These are phyloP conservation scores for Napeogenes inachia DNA, from an alignment of 2,888 invertebrate genomes.

Conservation along the genomic window DNA sequence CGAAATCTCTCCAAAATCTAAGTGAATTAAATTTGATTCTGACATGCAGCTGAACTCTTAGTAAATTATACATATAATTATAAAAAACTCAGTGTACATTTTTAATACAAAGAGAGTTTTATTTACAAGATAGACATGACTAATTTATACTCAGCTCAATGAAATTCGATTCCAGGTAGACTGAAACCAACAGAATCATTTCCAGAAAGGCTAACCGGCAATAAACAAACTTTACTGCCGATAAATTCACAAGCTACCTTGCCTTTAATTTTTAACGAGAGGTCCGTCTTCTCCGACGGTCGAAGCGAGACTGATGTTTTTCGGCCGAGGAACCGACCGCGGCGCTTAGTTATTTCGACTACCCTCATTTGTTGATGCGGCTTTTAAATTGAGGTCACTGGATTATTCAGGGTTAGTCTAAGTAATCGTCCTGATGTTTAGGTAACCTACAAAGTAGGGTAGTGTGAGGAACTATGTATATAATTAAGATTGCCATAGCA, in stretches of 20 bases:
- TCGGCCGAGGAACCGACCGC: slow-evolving; percentile 55
- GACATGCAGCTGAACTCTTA: too few species aligned
- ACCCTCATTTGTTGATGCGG: slow-evolving; percentile 68
- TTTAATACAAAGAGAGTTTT: slow-evolving; percentile 8
- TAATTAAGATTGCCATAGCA: too few species aligned
- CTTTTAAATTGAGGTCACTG: slow-evolving; percentile 64
- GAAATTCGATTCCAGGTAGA: slow-evolving; percentile 39
- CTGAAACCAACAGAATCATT: slow-evolving; percentile 47
- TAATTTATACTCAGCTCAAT: not conserved
- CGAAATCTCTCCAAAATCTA: too few species aligned
- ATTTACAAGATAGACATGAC: not conserved
- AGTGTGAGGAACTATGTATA: not conserved
- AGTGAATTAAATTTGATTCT: too few species aligned
- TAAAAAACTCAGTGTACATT: too few species aligned
- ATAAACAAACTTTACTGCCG: slow-evolving; percentile 58
- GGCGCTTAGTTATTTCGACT: slow-evolving; percentile 66
- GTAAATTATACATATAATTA: too few species aligned
- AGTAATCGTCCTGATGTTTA: slow-evolving; percentile 24
- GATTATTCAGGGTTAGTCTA: slow-evolving; percentile 25
- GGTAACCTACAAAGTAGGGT: slow-evolving; percentile 12
- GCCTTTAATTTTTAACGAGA: slow-evolving; percentile 68
- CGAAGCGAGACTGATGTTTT: slow-evolving; percentile 66
- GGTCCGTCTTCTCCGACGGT: slow-evolving; percentile 54
- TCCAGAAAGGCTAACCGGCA: slow-evolving; percentile 52
- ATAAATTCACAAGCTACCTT: slow-evolving; percentile 59